Evolutionary conservation across 1,140 invertebrate species (phyloP).

Genomic region (Pogonus chalceus): DNA sequence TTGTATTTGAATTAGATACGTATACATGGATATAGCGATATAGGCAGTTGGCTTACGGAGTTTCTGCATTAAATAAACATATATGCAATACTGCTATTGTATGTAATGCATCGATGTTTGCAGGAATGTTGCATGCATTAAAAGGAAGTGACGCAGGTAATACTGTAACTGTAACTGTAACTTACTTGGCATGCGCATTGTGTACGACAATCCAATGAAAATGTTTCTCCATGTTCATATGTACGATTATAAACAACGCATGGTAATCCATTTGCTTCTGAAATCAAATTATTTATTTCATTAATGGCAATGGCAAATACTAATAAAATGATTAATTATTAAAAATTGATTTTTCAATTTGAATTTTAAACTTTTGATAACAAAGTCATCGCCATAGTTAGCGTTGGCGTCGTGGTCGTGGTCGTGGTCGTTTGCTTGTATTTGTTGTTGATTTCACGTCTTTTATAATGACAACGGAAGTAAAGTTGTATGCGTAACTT

Average conservation of each 20-base stretch:
- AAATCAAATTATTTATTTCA: conserved; percentile 18
- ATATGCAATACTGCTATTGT: background rate
- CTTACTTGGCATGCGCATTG: conserved; percentile 59
- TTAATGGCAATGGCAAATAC: background rate
- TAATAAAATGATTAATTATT: too few species aligned
- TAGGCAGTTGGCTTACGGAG: too few species aligned
- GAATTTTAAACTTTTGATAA: conserved; percentile 2
- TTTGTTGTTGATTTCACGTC: background rate
- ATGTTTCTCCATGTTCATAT: conserved; percentile 54
- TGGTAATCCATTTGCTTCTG: conserved; percentile 27
- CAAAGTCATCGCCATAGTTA: background rate
- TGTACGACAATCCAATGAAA: conserved; percentile 53
- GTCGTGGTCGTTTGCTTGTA: background rate
- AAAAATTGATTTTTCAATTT: background rate
- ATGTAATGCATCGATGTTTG: background rate
- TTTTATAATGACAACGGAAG: background rate
- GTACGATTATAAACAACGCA: conserved; percentile 48
- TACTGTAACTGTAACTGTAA: conserved; percentile 9
- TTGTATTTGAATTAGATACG: too few species aligned
- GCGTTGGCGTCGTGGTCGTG: too few species aligned
- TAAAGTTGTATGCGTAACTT: too few species aligned
- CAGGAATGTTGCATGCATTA: background rate
- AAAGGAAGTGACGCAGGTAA: too few species aligned
- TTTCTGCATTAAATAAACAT: too few species aligned
- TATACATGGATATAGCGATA: too few species aligned